phyloP scores from a whole-genome alignment of 2,113 vertebrate species.

The Axis porcinus region DNA sequence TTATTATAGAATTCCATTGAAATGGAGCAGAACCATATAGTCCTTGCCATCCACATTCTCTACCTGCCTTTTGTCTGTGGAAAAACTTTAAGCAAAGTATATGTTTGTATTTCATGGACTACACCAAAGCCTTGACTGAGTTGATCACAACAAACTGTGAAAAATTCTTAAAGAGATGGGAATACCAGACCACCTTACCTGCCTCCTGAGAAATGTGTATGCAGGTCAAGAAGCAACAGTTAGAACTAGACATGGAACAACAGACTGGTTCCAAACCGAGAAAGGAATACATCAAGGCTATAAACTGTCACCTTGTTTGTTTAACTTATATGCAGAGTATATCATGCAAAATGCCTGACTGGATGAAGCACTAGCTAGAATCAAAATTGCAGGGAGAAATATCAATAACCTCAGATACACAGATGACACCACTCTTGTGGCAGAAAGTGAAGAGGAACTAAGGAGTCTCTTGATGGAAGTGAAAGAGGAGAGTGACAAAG shows the following conservation, averaged over 20 bases:
- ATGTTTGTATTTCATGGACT: neutral
- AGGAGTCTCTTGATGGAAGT: neutral
- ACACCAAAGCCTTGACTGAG: neutral
- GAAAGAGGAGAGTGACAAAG: neutral
- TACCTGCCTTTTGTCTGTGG: neutral
- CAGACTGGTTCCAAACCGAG: neutral
- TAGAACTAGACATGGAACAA: neutral
- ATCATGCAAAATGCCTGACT: neutral
- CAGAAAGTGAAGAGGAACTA: neutral
- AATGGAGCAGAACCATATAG: neutral
- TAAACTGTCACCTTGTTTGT: neutral
- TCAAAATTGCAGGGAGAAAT: neutral
- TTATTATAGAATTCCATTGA: neutral
- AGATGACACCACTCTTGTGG: neutral
- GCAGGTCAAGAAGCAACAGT: neutral
- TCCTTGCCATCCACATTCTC: neutral
- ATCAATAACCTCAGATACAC: neutral
- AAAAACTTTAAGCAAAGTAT: neutral
- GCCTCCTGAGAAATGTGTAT: neutral
- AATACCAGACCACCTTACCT: neutral
- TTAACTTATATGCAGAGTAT: neutral
- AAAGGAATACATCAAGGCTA: neutral
- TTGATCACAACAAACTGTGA: neutral
- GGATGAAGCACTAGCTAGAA: neutral
- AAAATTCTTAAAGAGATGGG: neutral